Evolutionary conservation across 2,888 invertebrate genomes (phyloP).

Genomic region (Plebejus melissa): DNA sequence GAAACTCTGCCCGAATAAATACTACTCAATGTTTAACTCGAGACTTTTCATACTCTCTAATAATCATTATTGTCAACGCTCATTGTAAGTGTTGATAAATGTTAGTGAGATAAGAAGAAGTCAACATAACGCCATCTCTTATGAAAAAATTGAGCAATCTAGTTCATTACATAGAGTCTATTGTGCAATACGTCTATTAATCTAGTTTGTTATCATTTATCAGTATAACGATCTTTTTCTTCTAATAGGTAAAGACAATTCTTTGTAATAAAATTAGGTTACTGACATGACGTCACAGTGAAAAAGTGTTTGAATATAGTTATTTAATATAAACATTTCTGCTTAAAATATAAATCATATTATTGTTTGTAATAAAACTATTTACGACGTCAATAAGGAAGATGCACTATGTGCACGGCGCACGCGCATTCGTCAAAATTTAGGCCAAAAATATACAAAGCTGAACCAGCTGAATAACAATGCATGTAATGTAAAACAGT

Average conservation of each 20-base stretch:
- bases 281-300: neutral
- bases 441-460: constrained; percentile 7
- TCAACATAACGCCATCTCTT: constrained; percentile 10
- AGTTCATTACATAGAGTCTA: neutral
- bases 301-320: neutral
- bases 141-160: constrained; percentile 7
- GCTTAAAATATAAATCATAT: neutral
- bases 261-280: constrained; percentile 1
- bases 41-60: no score
- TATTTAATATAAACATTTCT: neutral
- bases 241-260: neutral
- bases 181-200: constrained; percentile 1
- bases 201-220: constrained; percentile 5
- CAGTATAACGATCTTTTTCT: neutral
- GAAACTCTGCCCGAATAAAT: no score
- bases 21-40: no score
- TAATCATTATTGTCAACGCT: neutral
- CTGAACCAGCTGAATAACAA: neutral
- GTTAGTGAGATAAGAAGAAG: constrained; percentile 8
- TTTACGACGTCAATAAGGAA: constrained; percentile 24
- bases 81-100: constrained; percentile 1
- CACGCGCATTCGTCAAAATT: constrained; percentile 21
- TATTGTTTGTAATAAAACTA: constrained; percentile 15
- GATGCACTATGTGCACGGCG: constrained; percentile 21
- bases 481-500: neutral